A percentile compares a stretch with the other conserved stretches of the same genome.
Evolutionary conservation across 2,113 vertebrate species (phyloP).

Genomic region (Cyphomyrus plagiostoma): DNA sequence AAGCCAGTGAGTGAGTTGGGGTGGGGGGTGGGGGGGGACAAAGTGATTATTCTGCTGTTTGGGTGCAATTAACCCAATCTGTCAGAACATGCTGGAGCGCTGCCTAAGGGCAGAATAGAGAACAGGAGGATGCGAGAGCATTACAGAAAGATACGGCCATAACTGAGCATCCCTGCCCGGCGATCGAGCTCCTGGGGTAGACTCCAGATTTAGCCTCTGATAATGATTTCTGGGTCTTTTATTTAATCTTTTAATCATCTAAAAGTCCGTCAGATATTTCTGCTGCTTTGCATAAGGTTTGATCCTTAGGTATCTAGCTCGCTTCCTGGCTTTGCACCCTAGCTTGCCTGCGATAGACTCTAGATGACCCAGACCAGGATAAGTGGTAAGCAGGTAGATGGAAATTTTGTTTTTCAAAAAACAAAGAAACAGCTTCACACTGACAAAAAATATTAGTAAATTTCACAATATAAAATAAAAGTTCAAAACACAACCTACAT

Average conservation of each 20-base stretch:
- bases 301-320: neutral
- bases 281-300: neutral
- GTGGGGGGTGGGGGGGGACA: constrained; percentile 35
- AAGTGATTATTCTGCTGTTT: constrained; percentile 67
- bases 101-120: constrained; percentile 58
- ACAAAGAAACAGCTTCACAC: neutral
- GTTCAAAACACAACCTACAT: neutral
- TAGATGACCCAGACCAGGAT: neutral
- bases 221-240: neutral
- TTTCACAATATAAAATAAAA: neutral
- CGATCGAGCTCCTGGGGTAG: neutral
- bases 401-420: neutral
- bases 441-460: neutral
- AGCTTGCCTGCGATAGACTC: neutral
- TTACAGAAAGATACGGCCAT: neutral
- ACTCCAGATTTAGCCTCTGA: neutral
- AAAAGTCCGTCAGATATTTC: neutral
- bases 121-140: neutral
- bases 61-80: constrained; percentile 75
- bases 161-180: neutral
- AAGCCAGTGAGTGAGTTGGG: constrained; percentile 29
- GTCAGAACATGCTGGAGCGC: constrained; percentile 70
- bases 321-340: neutral
- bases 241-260: neutral
- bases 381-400: neutral